Percentiles rank a stretch among this genome's conserved stretches.
phyloP scores from a whole-genome alignment of 2,797 vertebrate genomes.

The Sphenodon punctatus region DNA sequence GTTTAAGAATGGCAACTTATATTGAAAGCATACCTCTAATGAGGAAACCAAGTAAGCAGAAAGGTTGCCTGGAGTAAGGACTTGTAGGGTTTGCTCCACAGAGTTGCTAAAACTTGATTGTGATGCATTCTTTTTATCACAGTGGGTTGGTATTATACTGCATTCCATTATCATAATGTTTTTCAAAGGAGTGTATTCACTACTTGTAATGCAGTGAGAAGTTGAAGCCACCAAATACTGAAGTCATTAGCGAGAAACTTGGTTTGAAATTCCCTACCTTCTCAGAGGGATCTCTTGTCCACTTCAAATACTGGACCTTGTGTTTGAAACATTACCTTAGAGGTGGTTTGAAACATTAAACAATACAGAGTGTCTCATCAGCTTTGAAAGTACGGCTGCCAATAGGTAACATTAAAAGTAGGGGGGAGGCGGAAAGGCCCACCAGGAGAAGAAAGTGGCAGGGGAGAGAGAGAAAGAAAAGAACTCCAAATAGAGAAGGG shows the following conservation, averaged over 20 bases:
- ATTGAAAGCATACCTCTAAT: background rate
- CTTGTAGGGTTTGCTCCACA: background rate
- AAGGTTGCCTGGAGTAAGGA: background rate
- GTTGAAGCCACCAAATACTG: background rate
- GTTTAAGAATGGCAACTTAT: background rate
- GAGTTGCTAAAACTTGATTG: constrained; percentile 3
- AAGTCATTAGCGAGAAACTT: constrained; percentile 15
- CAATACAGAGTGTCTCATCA: background rate
- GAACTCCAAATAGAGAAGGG: background rate
- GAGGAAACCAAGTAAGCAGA: background rate
- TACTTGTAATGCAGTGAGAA: background rate
- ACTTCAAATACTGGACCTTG: background rate
- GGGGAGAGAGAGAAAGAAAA: background rate
- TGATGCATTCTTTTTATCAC: constrained; percentile 11
- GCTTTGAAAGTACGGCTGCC: constrained; percentile 6
- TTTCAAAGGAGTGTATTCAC: constrained; percentile 4
- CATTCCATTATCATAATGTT: background rate
- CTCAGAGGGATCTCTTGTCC: constrained; percentile 3
- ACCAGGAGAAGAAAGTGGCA: background rate
- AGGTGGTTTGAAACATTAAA: constrained; percentile 23
- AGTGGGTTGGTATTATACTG: background rate
- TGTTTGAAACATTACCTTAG: background rate
- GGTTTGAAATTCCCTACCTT: constrained; percentile 25
- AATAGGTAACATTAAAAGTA: constrained; percentile 4
- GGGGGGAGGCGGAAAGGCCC: background rate